phyloP scores from a whole-genome alignment of 2,888 invertebrate species.

The Thysanoteuthis rhombus region DNA sequence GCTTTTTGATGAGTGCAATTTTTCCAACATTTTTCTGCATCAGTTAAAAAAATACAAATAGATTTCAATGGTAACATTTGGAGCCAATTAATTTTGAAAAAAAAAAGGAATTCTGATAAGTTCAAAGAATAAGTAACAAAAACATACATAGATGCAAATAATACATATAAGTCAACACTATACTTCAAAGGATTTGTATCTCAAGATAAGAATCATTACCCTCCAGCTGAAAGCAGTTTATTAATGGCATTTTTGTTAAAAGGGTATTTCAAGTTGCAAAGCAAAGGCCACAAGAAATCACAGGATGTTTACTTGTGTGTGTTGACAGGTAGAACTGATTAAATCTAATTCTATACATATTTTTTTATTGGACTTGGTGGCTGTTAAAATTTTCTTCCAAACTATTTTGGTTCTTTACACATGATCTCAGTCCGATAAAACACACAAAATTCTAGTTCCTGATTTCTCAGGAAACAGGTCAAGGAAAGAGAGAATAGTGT shows the following conservation, averaged over 20 bases:
- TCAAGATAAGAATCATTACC: neutral
- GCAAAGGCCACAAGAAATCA: neutral
- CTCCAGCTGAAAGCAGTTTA: neutral
- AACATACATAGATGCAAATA: neutral
- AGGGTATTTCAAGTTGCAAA: neutral
- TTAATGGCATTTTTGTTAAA: neutral
- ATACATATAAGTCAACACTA: neutral
- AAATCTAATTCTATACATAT: neutral
- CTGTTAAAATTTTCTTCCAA: neutral
- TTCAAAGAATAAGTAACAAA: neutral
- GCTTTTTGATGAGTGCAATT: neutral
- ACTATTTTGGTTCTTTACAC: neutral
- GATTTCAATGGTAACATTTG: neutral
- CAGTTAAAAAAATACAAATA: neutral
- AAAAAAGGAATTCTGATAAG: neutral
- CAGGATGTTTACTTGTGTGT: neutral
- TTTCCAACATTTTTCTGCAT: neutral
- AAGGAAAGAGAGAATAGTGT: neutral
- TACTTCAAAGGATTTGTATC: neutral
- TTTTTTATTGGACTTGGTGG: neutral
- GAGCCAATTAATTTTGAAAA: neutral
- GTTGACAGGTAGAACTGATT: neutral
- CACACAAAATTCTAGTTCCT: neutral
- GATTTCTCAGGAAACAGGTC: neutral
- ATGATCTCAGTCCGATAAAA: neutral